Evolutionary conservation across 2,888 invertebrate genomes (phyloP), one percentile per base, ranked within the genome.

Genomic region (Drosophila emarginata): DNA sequence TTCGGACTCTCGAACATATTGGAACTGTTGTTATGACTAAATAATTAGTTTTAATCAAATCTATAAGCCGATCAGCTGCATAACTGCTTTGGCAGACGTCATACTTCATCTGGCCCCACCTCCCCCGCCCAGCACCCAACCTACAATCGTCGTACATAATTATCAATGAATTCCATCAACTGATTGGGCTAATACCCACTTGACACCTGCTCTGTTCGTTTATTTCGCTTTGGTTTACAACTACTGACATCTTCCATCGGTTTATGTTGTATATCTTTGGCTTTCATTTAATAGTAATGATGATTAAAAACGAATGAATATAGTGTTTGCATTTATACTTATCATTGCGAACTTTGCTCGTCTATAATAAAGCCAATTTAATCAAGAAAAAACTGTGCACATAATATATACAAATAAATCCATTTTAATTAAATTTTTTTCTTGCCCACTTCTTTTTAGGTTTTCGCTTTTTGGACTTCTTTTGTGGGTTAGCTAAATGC

Each of bases 1-100:
- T 26, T 18, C 15, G 51, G 5, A 56, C 66, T 45, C 56, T 36
- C 26, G 51, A 37, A 56, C 51, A 14, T 36, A 32, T 57, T 39
- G 21, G 14, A 11, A 12, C n/a, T 14, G 18, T 23, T 36, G 21
- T 37, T 51, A 14, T 45, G 56, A 21, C 21, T 12, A 11, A 64
- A 28, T 64, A 28, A 14, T n/a, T 12, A 26, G 45, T 18, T 21
- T 60, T 50, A 45, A 32, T 50, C 9, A n/a, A 23, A 14, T 36
- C 15, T 59, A 50, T 26, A 15, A 50, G 28, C 36, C 45, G 26
- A 50, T 36, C 32, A 36, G n/a, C n/a, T 50, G 4, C 40, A 58
- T 59, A 50, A 54, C 28, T 3, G 6, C 15, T 18, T 11, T 4
- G 12, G 2, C 26, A 54, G 28, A 12, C 53, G 14, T 2, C 9